Evolutionary conservation across 2,888 invertebrate species (phyloP), one percentile per base, ranked within the genome.

Genomic region (Macrophya alboannulata): DNA sequence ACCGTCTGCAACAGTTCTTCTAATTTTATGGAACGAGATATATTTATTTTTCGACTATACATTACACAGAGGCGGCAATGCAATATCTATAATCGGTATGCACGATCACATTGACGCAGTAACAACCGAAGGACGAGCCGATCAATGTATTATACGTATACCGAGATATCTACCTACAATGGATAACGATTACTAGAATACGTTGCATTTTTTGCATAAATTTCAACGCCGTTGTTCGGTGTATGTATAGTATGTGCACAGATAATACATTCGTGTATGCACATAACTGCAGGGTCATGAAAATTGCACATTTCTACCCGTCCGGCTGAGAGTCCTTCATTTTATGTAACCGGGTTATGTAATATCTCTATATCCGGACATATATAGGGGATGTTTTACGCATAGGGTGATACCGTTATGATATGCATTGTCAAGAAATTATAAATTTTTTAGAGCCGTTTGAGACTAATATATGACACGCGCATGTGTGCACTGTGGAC

Each of bases 271-370:
- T 6, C 31, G 5, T 31, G 10, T 68, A 43, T 72, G n/a, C 43
- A 74, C 21, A 48, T 48, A 21, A 6, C 17, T 37, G 40, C 68
- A 37, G 68, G 37, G 40, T 37, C 15, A 37, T 74, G 74, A 74
- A 74, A 74, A 74, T 3, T 37, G 48, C 48, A n/a, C 12, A 45
- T 45, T 74, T 48, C n/a, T 48, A 21, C 5, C 12, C 45, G 48
- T 12, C 48, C 48, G 10, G 74, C 10, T 5, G 25, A 21, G n/a
- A 74, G 74, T 74, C 74, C 74, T 74, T 74, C n/a, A 25, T 48
- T 74, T 74, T 74, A 74, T 21, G 74, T 74, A 74, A 74, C 74
- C 48, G 10, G 37, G 74, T 74, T 74, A 17, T 21, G 31, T 37
- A 71, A 71, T 71, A 71, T 17, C 37, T 40, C 68, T 48, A 45